Conservation (phyloP, 2,113 vertebrate genomes). For the Bagarius yarrelli region DNA sequence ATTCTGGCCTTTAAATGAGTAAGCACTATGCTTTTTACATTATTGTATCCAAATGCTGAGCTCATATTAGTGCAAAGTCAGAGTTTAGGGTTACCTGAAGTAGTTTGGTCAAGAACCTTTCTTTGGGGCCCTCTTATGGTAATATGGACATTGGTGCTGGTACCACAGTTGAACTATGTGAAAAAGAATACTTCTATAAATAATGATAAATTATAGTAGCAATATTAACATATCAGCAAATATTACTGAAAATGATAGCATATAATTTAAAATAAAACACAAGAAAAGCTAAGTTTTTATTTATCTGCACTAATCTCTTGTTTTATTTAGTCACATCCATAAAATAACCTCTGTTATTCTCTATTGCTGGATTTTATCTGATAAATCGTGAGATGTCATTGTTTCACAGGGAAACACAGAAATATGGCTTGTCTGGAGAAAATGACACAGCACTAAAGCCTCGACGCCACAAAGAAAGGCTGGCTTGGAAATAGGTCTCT, state of each 20-base stretch:
- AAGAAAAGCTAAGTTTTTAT: neutral
- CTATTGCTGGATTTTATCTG: neutral
- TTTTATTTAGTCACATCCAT: neutral
- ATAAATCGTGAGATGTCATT: slow-evolving; percentile 25
- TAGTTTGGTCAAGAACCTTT: neutral
- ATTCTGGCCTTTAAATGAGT: too few relatives aligned
- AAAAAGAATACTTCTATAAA: too few relatives aligned
- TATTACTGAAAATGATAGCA: neutral
- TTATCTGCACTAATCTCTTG: neutral
- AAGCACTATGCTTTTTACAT: too few relatives aligned
- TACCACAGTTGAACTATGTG: neutral
- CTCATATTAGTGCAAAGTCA: neutral
- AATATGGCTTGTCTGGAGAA: slow-evolving; percentile 10
- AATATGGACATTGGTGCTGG: neutral
- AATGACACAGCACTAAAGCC: slow-evolving; percentile 25
- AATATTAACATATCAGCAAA: neutral
- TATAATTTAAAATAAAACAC: neutral
- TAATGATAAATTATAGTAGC: too few relatives aligned
- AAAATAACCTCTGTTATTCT: neutral
- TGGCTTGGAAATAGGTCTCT: slow-evolving; percentile 15
- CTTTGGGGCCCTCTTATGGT: neutral
- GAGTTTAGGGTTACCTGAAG: neutral
- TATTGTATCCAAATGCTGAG: neutral
- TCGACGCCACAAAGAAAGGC: slow-evolving; percentile 34
- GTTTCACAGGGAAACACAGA: slow-evolving; percentile 29